A percentile compares a stretch with the other conserved stretches of the same genome.
Evolutionary conservation across 2,113 vertebrate species (phyloP).

Genomic region (Callithrix jacchus): DNA sequence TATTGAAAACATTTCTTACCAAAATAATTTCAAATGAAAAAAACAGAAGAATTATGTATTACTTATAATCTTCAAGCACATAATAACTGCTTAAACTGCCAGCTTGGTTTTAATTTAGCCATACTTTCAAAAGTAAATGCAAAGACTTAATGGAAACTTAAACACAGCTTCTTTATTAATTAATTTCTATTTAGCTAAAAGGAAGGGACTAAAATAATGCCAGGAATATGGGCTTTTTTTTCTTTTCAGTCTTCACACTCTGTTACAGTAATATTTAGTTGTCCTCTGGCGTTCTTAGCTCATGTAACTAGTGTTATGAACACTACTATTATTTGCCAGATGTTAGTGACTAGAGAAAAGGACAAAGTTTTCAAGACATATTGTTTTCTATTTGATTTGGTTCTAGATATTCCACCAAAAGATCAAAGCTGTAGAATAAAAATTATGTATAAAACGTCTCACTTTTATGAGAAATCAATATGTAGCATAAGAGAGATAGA

Average conservation of each 20-base stretch:
- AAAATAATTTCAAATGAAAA: constrained; percentile 30
- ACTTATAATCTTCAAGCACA: constrained; percentile 37
- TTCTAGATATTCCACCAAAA: constrained; percentile 20
- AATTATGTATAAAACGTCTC: neutral
- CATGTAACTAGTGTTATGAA: constrained; percentile 25
- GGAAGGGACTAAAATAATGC: neutral
- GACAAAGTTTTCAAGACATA: neutral
- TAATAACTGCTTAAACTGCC: neutral
- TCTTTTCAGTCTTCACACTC: neutral
- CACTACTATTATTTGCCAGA: neutral
- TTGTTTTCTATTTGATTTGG: neutral
- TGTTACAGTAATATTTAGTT: neutral
- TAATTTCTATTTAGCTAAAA: constrained; percentile 45
- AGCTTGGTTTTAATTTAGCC: constrained; percentile 43
- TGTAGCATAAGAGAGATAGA: neutral
- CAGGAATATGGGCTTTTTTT: accelerated
- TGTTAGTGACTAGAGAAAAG: constrained; percentile 26
- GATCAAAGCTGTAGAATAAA: neutral
- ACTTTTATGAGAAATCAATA: neutral
- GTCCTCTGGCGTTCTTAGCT: neutral
- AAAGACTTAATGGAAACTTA: constrained; percentile 19
- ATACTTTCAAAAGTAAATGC: neutral
- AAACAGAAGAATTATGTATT: neutral
- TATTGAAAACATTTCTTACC: neutral
- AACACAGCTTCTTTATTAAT: neutral